phyloP scores from a whole-genome alignment of 2,113 vertebrate species.

The Mormoops blainvillei region DNA sequence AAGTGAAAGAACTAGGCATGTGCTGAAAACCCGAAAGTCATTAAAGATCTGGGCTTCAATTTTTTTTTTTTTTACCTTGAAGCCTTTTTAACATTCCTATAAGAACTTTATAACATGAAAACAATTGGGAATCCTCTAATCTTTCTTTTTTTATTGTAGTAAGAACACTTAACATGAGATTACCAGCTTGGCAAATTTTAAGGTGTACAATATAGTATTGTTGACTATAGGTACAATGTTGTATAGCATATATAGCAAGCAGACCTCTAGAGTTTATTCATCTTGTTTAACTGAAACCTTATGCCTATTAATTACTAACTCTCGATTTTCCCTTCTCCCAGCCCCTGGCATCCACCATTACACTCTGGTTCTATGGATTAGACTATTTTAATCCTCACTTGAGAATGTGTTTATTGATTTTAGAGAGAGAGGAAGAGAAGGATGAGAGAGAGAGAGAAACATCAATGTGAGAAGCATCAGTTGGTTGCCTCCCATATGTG shows the following conservation, averaged over 20 bases:
- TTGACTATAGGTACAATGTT: background rate
- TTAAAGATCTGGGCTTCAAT: background rate
- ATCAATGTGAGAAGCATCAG: too few relatives aligned
- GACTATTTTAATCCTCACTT: background rate
- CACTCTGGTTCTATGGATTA: background rate
- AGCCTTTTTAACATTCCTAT: background rate
- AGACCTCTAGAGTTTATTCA: background rate
- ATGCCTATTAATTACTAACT: background rate
- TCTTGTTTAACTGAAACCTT: background rate
- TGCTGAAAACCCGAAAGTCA: background rate
- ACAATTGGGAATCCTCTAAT: background rate
- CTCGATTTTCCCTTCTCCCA: accelerated
- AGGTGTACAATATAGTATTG: background rate
- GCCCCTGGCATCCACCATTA: background rate
- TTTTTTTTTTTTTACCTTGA: background rate
- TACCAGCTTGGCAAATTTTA: background rate
- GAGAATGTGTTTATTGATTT: too few relatives aligned
- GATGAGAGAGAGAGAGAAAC: too few relatives aligned
- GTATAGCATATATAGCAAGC: background rate
- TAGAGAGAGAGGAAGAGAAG: too few relatives aligned
- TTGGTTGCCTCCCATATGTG: too few relatives aligned
- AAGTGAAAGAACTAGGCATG: conserved; percentile 30
- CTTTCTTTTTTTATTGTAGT: background rate
- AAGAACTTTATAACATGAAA: background rate
- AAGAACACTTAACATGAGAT: background rate